Evolutionary conservation across 2,797 vertebrate species (phyloP).

Genomic region (Aldrovandia affinis): DNA sequence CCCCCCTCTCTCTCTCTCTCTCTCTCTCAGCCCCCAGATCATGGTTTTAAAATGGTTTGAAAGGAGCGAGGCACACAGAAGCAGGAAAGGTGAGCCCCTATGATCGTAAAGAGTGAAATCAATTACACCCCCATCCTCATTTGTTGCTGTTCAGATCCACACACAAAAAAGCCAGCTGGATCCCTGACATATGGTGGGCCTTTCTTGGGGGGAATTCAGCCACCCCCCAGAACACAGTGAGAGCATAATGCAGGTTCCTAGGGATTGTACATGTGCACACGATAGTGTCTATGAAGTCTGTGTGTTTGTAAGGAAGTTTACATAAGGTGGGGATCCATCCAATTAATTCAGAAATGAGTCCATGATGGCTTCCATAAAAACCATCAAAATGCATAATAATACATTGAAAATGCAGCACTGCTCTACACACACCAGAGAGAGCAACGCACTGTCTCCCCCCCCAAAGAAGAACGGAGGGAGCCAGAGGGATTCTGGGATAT

Average conservation of each 20-base stretch:
- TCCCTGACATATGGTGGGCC: not conserved
- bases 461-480: constrained; percentile 1
- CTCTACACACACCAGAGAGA: too few species aligned
- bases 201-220: not conserved
- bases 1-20: not conserved
- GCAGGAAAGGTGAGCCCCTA: not conserved
- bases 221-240: not conserved
- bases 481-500: not conserved
- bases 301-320: not conserved
- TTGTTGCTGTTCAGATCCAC: not conserved
- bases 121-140: not conserved
- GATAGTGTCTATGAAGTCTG: not conserved
- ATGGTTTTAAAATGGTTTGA: not conserved
- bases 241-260: not conserved
- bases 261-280: not conserved
- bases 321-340: not conserved
- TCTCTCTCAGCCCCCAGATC: not conserved
- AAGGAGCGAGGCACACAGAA: constrained; percentile 14
- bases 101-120: too few species aligned
- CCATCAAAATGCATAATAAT: not conserved
- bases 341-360: not conserved
- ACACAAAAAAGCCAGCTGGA: not conserved
- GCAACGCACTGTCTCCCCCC: too few species aligned
- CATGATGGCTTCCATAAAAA: constrained; percentile 5
- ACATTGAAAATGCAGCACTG: not conserved